Conservation (phyloP, 2,888 invertebrate species). For the Orchestes rusci region DNA sequence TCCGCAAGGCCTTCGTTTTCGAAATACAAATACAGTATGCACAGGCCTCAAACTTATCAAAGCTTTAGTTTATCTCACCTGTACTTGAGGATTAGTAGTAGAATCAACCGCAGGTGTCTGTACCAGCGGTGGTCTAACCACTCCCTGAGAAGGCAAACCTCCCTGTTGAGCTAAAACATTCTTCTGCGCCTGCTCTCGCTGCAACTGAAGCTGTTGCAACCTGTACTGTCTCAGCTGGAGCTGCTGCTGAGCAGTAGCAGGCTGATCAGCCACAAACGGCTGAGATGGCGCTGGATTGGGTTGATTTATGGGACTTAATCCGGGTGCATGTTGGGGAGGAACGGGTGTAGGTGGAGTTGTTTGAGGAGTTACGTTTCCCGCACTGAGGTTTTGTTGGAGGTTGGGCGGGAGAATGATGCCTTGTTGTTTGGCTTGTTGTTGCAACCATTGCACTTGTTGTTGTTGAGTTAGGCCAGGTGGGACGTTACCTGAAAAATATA, state of each 20-base stretch:
- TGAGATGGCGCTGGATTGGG: slow-evolving; percentile 25
- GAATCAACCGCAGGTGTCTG: slow-evolving; percentile 32
- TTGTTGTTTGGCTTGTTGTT: slow-evolving; percentile 43
- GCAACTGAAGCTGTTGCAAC: slow-evolving; percentile 53
- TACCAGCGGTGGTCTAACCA: slow-evolving; percentile 24
- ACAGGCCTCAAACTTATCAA: too few species aligned
- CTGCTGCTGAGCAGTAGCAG: slow-evolving; percentile 31
- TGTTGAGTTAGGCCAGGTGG: slow-evolving; percentile 42
- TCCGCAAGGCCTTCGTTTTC: too few species aligned
- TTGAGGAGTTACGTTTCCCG: slow-evolving; percentile 20
- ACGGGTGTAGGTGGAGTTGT: slow-evolving; percentile 18
- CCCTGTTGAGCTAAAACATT: slow-evolving; percentile 29
- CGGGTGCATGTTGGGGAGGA: slow-evolving; percentile 32
- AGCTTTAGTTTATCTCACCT: too few species aligned
- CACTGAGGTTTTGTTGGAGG: slow-evolving; percentile 37
- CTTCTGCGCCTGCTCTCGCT: slow-evolving; percentile 35
- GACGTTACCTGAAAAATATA: slow-evolving; percentile 34
- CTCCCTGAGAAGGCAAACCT: slow-evolving; percentile 12
- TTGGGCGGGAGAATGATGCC: slow-evolving; percentile 41
- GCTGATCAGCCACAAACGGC: slow-evolving; percentile 29
- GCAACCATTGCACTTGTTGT: slow-evolving; percentile 44
- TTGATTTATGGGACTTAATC: slow-evolving; percentile 40
- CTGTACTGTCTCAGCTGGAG: slow-evolving; percentile 50
- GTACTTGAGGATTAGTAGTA: slow-evolving; percentile 28
- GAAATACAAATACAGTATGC: too few species aligned